Evolutionary conservation across 2,888 invertebrate species (phyloP).

Genomic region (Diabrotica balteata): DNA sequence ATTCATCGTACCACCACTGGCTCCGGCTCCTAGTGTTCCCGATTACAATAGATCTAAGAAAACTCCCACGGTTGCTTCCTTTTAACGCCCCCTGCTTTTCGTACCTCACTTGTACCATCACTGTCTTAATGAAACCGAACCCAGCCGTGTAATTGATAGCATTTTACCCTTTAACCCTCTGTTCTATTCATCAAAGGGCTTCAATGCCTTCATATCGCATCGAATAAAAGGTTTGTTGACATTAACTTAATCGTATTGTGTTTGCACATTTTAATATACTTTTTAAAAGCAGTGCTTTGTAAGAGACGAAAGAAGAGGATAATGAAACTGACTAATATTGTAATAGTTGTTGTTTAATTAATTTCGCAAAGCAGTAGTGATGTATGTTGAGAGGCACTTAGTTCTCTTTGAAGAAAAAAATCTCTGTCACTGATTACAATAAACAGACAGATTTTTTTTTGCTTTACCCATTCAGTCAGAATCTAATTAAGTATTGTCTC

Average conservation of each 20-base stretch:
- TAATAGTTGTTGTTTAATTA: too few species aligned
- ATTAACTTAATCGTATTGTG: conserved; percentile 1
- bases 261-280: neutral
- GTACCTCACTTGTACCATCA: neutral
- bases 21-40: neutral
- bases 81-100: neutral
- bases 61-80: conserved; percentile 1
- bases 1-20: neutral
- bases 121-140: neutral
- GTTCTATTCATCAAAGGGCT: neutral
- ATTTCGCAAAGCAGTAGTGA: too few species aligned
- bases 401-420: too few species aligned
- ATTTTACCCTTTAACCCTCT: conserved; percentile 1
- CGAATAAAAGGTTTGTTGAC: conserved; percentile 1
- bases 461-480: too few species aligned
- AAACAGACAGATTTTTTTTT: too few species aligned
- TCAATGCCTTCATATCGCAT: conserved; percentile 1
- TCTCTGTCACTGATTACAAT: too few species aligned
- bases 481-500: too few species aligned
- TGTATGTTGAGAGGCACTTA: too few species aligned
- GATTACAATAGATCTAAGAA: neutral
- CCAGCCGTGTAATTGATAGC: neutral
- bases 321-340: too few species aligned
- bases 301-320: too few species aligned
- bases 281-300: too few species aligned